These are phyloP conservation scores for Pristionchus mayeri DNA, from an alignment of 2,888 invertebrate genomes.

Conservation along the genomic window DNA sequence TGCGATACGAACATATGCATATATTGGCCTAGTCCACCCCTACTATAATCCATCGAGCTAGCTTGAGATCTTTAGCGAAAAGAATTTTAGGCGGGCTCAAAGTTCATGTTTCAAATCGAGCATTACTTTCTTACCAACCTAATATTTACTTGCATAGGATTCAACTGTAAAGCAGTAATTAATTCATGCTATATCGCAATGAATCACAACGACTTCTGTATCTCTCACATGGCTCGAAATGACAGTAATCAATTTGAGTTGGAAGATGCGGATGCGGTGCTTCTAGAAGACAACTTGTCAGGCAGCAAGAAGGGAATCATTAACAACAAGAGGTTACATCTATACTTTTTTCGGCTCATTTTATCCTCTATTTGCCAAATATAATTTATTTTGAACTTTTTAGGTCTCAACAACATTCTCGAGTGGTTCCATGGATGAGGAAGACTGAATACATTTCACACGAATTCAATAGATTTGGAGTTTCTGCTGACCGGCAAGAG, in stretches of 20 bases:
- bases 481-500: slow-evolving; percentile 94
- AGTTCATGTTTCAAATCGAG: too few species aligned
- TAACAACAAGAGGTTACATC: slow-evolving; percentile 46
- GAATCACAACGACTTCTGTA: not conserved
- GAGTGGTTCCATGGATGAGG: slow-evolving; percentile 96
- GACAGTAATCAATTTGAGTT: slow-evolving; percentile 42
- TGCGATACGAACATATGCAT: too few species aligned
- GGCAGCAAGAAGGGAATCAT: slow-evolving; percentile 39
- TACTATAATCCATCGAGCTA: not conserved
- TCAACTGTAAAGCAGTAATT: too few species aligned
- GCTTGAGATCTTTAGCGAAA: too few species aligned
- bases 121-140: too few species aligned
- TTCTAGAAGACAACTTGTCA: slow-evolving; percentile 60
- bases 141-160: too few species aligned
- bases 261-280: slow-evolving; percentile 57
- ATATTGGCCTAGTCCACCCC: too few species aligned
- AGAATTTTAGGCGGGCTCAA: too few species aligned
- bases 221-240: not conserved
- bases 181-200: too few species aligned
- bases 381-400: slow-evolving; percentile 44
- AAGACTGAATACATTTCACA: slow-evolving; percentile 99
- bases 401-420: slow-evolving; percentile 92
- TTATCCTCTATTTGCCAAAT: not conserved
- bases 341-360: slow-evolving; percentile 35
- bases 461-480: slow-evolving; percentile 96